These are phyloP conservation scores for Cladopsammia gracilis DNA, from an alignment of 64 coral and sea anemone genomes.

Conservation along the genomic window DNA sequence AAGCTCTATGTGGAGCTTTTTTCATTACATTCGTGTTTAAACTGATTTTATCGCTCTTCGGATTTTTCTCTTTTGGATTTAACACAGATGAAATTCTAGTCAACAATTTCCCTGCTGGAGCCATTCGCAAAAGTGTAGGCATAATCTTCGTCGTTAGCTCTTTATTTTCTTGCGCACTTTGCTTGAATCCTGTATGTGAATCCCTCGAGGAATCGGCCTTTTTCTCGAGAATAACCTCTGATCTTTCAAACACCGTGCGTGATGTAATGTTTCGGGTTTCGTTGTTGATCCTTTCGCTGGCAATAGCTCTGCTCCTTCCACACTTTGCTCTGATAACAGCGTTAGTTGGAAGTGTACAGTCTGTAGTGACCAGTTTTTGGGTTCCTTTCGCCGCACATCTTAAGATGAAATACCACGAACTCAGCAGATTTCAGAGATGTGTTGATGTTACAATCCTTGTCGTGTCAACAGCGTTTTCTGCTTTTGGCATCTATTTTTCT, in stretches of 20 bases:
- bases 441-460: not conserved
- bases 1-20: not conserved
- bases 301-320: not conserved
- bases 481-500: not conserved
- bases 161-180: not conserved
- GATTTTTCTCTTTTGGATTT: conserved; percentile 27
- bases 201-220: not conserved
- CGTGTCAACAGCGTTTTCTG: not conserved
- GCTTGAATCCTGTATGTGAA: not conserved
- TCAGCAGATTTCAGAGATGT: not conserved
- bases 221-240: too few species aligned
- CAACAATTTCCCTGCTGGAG: conserved; percentile 20
- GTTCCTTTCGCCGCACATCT: not conserved
- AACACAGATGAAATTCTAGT: conserved; percentile 23
- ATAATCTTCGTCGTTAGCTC: not conserved
- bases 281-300: not conserved
- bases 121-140: not conserved
- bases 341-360: not conserved
- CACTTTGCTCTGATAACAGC: not conserved
- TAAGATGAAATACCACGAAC: not conserved
- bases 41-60: not conserved
- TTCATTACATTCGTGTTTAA: not conserved
- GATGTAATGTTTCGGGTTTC: not conserved
- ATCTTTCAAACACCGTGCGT: too few species aligned
- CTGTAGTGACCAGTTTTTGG: not conserved